These are phyloP conservation scores for Silurus meridionalis DNA, from an alignment of 2,113 vertebrate genomes.

Conservation along the genomic window DNA sequence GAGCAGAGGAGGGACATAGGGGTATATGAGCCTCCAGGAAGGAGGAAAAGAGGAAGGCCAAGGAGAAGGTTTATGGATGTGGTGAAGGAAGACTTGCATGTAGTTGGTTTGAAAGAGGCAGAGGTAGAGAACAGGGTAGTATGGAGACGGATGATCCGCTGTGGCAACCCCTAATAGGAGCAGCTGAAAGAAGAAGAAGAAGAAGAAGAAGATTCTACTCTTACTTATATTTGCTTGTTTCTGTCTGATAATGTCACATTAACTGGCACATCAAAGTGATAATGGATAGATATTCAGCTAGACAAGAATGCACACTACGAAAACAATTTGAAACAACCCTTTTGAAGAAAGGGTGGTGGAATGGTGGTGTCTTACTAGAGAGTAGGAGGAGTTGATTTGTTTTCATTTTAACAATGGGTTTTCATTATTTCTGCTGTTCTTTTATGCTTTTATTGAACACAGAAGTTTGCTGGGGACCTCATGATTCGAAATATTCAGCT, in stretches of 20 bases:
- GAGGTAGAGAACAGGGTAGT: no score
- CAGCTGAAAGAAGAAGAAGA: no score
- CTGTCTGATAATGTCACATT: not conserved
- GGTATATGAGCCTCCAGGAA: no score
- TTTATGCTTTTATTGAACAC: conserved; percentile 38
- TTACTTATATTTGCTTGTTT: not conserved
- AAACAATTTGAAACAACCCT: not conserved
- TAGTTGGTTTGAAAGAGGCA: no score
- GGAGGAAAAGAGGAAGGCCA: no score
- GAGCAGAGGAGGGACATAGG: no score
- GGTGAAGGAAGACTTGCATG: no score
- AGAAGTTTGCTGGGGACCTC: conserved; percentile 88
- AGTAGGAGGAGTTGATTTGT: not conserved
- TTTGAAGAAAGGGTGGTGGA: not conserved
- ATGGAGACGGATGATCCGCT: no score
- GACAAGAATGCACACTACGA: not conserved
- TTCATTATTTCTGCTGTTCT: conserved; percentile 22
- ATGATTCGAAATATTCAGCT: conserved; percentile 96
- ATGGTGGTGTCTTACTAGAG: not conserved
- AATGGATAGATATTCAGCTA: not conserved
- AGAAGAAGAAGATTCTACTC: not conserved
- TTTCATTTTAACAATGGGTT: not conserved
- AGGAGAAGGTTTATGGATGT: no score
- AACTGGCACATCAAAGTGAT: not conserved
- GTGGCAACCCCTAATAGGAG: no score